Percentiles rank a stretch among this genome's conserved stretches.
Evolutionary conservation across 2,888 invertebrate species (phyloP).

Genomic region (Atethmia centrago): DNA sequence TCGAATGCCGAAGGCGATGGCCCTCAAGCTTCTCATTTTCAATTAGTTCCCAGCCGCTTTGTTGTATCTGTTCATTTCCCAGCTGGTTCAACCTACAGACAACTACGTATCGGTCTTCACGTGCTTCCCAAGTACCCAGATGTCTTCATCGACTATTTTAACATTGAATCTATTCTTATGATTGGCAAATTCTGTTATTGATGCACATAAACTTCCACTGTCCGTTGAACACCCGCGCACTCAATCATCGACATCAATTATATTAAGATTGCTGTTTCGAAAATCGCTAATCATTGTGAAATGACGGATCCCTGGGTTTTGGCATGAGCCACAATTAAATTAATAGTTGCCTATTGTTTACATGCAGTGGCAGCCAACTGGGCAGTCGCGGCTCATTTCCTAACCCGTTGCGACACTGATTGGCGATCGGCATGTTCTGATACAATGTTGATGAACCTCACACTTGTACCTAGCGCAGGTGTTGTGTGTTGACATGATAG

Average conservation of each 20-base stretch:
- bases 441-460: conserved; percentile 52
- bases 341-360: conserved; percentile 65
- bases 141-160: conserved; percentile 54
- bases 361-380: conserved; percentile 62
- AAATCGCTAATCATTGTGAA: conserved; percentile 56
- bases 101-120: conserved; percentile 15
- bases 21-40: conserved; percentile 24
- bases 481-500: conserved; percentile 17
- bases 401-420: conserved; percentile 60
- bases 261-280: conserved; percentile 51
- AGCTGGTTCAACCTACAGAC: conserved; percentile 14
- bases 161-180: conserved; percentile 54
- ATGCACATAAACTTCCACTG: conserved; percentile 38
- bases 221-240: conserved; percentile 50
- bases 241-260: conserved; percentile 62
- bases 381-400: conserved; percentile 59
- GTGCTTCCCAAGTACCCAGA: conserved; percentile 40
- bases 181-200: conserved; percentile 57
- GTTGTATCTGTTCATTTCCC: not conserved
- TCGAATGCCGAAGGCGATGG: conserved; percentile 26
- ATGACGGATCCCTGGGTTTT: conserved; percentile 61
- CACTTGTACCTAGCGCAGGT: conserved; percentile 29
- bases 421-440: conserved; percentile 53
- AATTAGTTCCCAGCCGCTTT: conserved; percentile 3
- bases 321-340: conserved; percentile 61